Percentiles rank a stretch among this genome's conserved stretches.
These are phyloP conservation scores for Agriopis leucophaearia DNA, from an alignment of 2,888 invertebrate species.

Conservation along the genomic window DNA sequence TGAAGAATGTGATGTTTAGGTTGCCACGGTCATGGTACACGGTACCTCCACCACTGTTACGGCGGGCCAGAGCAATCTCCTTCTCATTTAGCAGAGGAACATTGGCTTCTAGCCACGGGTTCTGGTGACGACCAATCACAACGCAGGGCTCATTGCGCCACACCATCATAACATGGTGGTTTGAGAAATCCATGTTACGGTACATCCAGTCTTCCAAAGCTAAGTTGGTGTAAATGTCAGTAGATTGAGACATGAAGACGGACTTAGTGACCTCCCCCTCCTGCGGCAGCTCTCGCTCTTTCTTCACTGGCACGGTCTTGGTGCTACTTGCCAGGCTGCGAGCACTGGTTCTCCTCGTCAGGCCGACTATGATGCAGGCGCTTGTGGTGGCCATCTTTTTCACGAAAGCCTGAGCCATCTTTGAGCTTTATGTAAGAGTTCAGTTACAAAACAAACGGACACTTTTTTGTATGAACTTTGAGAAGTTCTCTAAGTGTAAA, in stretches of 20 bases:
- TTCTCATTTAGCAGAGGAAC: constrained; percentile 88
- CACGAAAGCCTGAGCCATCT: constrained; percentile 82
- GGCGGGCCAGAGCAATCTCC: constrained; percentile 92
- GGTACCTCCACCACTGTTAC: constrained; percentile 98
- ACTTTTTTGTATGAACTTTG: constrained; percentile 83
- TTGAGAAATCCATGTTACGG: constrained; percentile 92
- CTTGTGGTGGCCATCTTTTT: constrained; percentile 74
- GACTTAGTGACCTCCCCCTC: constrained; percentile 90
- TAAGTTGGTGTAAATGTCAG: constrained; percentile 96
- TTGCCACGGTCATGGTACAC: constrained; percentile 98
- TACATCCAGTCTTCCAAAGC: constrained; percentile 99
- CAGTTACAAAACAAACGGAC: constrained; percentile 62
- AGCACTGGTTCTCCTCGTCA: constrained; percentile 73
- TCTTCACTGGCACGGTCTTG: constrained; percentile 61
- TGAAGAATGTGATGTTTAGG: constrained; percentile 97
- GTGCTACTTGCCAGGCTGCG: constrained; percentile 66
- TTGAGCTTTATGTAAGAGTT: constrained; percentile 53
- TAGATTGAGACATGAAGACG: constrained; percentile 96
- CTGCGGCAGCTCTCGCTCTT: constrained; percentile 64
- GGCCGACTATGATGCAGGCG: constrained; percentile 72
- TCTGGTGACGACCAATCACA: constrained; percentile 98
- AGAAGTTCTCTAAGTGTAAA: constrained; percentile 69
- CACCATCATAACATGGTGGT: constrained; percentile 94
- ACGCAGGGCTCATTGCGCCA: constrained; percentile 98
- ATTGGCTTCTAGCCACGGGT: constrained; percentile 97